Base-by-base conservation (phyloP, 1,140 invertebrate species). In the Drosophila hydei region DNA sequence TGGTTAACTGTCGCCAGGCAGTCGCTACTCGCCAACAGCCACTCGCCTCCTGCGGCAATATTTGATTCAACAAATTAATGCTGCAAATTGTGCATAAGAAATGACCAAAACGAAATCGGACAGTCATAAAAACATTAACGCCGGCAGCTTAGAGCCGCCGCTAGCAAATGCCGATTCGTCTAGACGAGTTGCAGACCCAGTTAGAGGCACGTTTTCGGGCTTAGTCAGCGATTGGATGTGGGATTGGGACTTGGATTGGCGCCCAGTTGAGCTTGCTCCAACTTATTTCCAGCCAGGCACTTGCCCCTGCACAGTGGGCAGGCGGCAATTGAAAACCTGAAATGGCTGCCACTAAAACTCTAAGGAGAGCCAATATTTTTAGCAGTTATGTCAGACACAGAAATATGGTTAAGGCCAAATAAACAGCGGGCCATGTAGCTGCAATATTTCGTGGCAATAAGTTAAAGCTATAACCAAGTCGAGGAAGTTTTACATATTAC, bases 41-140 rank as follows among this genome's bases (percentile, higher is more conserved):
- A 43, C n/a, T n/a, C n/a, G n/a, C n/a, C n/a, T n/a, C n/a, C 30
- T 33, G 30, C 30, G 33, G 21, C 62, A 45, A 40, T 38, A 38
- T 54, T 72, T 60, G 47, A 65, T 52, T 55, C 48, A 43, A 58
- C 76, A 74, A 78, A 79, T 79, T 79, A 79, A 75, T 70, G 77
- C 61, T 74, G 65, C 72, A 74, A 79, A 79, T 79, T 79, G 65
- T 59, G 45, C 61, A 77, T 47, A 55, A 45, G 48, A 45, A 52
- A 65, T 43, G 16, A 61, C 43, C 47, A 30, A 68, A 74, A 12
- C 59, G 54, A 45, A 52, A 36, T 36, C 30, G 50, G 16, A 52
- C 50, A 38, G 50, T 27, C 50, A 52, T 19, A 52, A 52, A 52
- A 21, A n/a, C 50, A 52, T 36, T 36, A 30, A 36, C 30, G 50